Evolutionary conservation across 1,140 invertebrate genomes (phyloP).

Genomic region (Acyrthosiphon pisum): DNA sequence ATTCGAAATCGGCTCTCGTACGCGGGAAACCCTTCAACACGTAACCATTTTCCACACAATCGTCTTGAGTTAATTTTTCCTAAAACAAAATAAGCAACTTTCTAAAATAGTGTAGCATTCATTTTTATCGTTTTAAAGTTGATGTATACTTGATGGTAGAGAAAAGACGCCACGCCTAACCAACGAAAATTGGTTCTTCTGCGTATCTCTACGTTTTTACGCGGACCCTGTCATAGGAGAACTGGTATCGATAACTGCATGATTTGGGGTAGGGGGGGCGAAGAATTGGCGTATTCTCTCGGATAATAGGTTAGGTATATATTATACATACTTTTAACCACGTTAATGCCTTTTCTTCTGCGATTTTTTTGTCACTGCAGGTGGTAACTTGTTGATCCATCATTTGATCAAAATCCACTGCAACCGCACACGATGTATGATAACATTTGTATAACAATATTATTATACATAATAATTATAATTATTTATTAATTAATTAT

Average conservation of each 20-base stretch:
- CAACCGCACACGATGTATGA: background rate
- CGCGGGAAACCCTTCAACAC: constrained; percentile 39
- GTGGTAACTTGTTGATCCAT: background rate
- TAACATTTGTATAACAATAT: background rate
- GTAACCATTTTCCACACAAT: constrained; percentile 39
- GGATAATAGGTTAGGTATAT: no score
- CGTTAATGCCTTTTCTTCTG: background rate
- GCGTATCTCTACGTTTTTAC: no score
- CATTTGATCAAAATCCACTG: constrained; percentile 30
- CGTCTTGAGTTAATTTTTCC: background rate
- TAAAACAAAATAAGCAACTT: background rate
- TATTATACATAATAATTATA: background rate
- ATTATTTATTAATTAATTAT: background rate
- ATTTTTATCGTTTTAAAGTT: background rate
- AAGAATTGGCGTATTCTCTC: no score
- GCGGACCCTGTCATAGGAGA: no score
- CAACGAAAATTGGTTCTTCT: no score
- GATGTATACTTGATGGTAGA: background rate
- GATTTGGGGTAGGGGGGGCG: no score
- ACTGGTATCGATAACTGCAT: no score
- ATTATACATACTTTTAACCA: constrained; percentile 9
- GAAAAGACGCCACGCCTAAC: no score
- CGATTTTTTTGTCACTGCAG: background rate
- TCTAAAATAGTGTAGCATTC: background rate
- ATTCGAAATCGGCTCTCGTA: constrained; percentile 27